A percentile compares a stretch with the other conserved stretches of the same genome.
phyloP scores from a whole-genome alignment of 2,113 vertebrate species.

The Chionis minor region DNA sequence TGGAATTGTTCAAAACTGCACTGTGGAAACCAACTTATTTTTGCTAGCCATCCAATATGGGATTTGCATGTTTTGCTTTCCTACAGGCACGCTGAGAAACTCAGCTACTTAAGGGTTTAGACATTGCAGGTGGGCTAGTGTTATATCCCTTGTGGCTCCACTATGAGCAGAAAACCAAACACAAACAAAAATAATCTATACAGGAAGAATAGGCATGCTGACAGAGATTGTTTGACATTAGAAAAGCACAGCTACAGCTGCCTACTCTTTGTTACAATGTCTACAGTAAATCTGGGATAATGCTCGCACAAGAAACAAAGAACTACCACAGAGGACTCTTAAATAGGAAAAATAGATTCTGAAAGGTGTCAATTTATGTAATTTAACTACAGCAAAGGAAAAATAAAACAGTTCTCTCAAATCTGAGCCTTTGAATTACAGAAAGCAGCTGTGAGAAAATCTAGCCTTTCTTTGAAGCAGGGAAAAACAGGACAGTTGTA shows the following conservation, averaged over 20 bases:
- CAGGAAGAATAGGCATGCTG: not conserved
- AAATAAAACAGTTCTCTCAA: constrained; percentile 44
- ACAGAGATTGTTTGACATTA: constrained; percentile 16
- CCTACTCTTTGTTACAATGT: constrained; percentile 33
- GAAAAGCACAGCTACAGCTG: constrained; percentile 46
- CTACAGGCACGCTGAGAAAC: not conserved
- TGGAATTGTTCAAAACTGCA: not conserved
- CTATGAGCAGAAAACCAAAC: not conserved
- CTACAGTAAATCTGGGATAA: constrained; percentile 56
- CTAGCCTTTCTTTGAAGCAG: not conserved
- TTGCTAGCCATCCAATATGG: not conserved
- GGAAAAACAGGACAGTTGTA: not conserved
- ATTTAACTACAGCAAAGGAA: constrained; percentile 54
- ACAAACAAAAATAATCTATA: constrained; percentile 5
- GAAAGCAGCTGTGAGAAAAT: not conserved
- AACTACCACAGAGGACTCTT: constrained; percentile 28
- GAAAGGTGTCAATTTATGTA: constrained; percentile 61
- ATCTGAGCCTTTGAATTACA: constrained; percentile 32
- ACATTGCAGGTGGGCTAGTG: not conserved
- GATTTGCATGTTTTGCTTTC: not conserved
- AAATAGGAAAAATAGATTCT: constrained; percentile 44
- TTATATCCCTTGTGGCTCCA: not conserved
- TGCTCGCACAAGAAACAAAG: constrained; percentile 54
- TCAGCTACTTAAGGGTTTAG: not conserved
- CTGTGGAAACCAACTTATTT: not conserved